Conservation (phyloP, 2,797 vertebrate species). For the Crocidura indochinensis region DNA sequence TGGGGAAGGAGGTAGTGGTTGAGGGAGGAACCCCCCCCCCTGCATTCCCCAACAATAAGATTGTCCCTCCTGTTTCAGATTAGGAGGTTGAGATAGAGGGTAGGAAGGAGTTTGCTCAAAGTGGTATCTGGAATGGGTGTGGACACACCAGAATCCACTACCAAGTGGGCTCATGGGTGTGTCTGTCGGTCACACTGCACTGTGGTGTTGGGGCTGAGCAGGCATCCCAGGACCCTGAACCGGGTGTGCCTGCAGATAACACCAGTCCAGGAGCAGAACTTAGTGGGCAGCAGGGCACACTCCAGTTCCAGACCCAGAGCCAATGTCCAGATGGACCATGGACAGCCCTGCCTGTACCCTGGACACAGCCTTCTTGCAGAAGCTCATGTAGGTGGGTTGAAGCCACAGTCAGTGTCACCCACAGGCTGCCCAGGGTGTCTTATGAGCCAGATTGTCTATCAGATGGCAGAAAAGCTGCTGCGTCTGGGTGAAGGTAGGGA, state of each 20-base stretch:
- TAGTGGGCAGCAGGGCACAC: not conserved
- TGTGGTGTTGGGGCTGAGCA: not conserved
- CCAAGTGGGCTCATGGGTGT: not conserved
- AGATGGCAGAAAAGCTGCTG: not conserved
- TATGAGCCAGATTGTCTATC: not conserved
- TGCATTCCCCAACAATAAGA: too few species aligned
- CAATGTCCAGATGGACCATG: constrained; percentile 12
- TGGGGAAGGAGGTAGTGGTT: not conserved
- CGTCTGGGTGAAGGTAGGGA: not conserved
- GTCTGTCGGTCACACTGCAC: not conserved
- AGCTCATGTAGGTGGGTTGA: constrained; percentile 85
- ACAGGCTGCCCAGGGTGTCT: not conserved
- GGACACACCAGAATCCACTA: not conserved
- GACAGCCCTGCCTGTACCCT: constrained; percentile 80
- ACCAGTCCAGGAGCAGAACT: constrained; percentile 76
- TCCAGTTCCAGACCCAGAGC: not conserved
- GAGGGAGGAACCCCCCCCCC: not conserved
- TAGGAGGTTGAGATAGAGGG: constrained; percentile 18
- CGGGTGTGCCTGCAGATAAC: constrained; percentile 86
- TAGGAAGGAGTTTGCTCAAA: constrained; percentile 14
- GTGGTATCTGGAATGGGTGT: not conserved
- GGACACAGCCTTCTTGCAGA: constrained; percentile 82
- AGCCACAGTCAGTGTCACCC: not conserved
- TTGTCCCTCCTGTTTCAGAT: not conserved
- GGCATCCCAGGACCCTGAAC: not conserved